phyloP scores from a whole-genome alignment of 2,113 vertebrate species.

The Columba livia region DNA sequence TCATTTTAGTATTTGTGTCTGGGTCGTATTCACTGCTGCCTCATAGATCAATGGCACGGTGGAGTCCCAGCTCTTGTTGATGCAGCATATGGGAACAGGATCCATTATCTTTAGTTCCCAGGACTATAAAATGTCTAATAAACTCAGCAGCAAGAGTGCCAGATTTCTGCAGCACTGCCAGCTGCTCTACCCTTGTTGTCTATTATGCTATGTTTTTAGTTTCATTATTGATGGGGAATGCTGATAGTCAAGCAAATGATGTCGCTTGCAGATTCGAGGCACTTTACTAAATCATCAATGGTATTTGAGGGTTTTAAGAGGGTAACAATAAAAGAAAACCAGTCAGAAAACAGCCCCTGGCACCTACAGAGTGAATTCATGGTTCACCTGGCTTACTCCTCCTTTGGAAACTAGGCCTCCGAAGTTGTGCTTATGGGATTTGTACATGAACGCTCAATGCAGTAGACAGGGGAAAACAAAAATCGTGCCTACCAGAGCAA shows the following conservation, averaged over 20 bases:
- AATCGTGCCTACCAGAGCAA: background rate
- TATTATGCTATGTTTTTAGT: slow-evolving; percentile 57
- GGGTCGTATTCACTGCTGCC: slow-evolving; percentile 1
- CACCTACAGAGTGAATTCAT: background rate
- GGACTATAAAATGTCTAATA: slow-evolving; percentile 68
- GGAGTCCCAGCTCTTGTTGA: slow-evolving; percentile 52
- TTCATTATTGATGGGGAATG: slow-evolving; percentile 52
- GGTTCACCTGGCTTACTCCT: background rate
- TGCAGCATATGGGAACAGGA: slow-evolving; percentile 36
- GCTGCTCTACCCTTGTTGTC: slow-evolving; percentile 51
- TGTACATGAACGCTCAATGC: background rate
- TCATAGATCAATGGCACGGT: slow-evolving; percentile 24
- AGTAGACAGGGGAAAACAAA: background rate
- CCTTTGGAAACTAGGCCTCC: background rate
- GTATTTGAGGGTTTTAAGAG: background rate
- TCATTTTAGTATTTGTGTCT: slow-evolving; percentile 35
- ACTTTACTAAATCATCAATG: background rate
- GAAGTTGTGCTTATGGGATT: background rate
- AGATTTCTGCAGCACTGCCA: slow-evolving; percentile 48
- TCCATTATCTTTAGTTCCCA: slow-evolving; percentile 67
- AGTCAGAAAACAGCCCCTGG: background rate
- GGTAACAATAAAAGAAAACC: background rate
- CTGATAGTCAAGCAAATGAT: slow-evolving; percentile 18
- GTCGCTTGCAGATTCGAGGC: background rate
- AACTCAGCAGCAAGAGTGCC: slow-evolving; percentile 56